Evolutionary conservation across 1,140 invertebrate species (phyloP).

Genomic region (Planococcus citri): DNA sequence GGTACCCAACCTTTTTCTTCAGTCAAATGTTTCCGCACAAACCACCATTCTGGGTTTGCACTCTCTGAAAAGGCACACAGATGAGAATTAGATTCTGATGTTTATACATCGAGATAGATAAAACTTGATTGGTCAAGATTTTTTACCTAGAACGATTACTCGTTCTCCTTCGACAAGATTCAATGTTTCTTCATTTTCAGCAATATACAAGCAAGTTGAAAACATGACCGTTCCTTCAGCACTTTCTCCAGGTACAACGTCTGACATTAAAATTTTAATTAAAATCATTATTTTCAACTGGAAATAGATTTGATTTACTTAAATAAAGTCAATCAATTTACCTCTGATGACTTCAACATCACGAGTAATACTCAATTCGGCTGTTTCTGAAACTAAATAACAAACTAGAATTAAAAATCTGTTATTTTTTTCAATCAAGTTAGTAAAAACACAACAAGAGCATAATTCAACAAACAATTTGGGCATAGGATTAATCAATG

Average conservation of each 20-base stretch:
- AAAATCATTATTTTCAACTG: background rate
- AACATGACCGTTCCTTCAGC: conserved; percentile 61
- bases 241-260: conserved; percentile 6
- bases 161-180: conserved; percentile 81
- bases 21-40: conserved; percentile 75
- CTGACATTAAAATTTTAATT: background rate
- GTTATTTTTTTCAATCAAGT: background rate
- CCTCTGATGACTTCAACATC: background rate
- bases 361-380: conserved; percentile 23
- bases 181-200: conserved; percentile 75
- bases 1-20: conserved; percentile 86
- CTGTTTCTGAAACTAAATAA: conserved; percentile 24
- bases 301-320: background rate
- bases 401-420: conserved; percentile 4
- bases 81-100: no score
- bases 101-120: background rate
- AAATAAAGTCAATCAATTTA: no score
- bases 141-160: conserved; percentile 64
- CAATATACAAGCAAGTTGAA: conserved; percentile 70
- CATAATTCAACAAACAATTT: background rate
- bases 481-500: no score
- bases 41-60: conserved; percentile 78
- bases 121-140: background rate
- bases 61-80: conserved; percentile 43
- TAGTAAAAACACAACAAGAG: background rate